Conservation (phyloP, 2,888 invertebrate genomes). For the Chydorus sphaericus region DNA sequence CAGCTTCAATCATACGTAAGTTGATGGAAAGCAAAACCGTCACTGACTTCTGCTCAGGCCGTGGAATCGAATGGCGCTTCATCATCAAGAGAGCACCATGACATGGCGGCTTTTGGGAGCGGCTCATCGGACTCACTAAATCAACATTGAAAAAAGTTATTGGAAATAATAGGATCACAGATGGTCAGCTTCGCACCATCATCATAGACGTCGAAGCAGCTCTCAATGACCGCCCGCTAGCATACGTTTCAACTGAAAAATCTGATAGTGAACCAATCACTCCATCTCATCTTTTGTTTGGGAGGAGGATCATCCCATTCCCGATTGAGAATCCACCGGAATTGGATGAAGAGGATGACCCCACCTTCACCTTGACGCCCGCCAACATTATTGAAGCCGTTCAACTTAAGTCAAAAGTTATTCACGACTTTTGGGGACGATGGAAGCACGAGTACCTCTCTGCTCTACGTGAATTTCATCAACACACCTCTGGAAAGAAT, state of each 20-base stretch:
- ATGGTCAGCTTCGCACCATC: neutral
- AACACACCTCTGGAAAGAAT: neutral
- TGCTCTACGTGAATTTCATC: slow-evolving; percentile 6
- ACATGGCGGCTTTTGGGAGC: slow-evolving; percentile 9
- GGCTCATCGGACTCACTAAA: slow-evolving; percentile 1
- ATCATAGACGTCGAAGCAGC: slow-evolving; percentile 7
- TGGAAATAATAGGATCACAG: neutral
- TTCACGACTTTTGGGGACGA: neutral
- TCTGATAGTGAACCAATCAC: neutral
- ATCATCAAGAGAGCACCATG: slow-evolving; percentile 7
- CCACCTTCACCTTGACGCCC: neutral
- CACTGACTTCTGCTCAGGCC: neutral
- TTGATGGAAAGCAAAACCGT: neutral
- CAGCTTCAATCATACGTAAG: neutral
- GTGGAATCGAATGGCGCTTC: neutral
- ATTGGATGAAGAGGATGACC: neutral
- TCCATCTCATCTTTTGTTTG: slow-evolving; percentile 9
- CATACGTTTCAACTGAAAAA: neutral
- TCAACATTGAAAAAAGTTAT: neutral
- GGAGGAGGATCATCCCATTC: neutral
- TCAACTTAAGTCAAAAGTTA: neutral
- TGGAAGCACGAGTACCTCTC: neutral
- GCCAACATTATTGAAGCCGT: neutral
- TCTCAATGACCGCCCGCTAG: slow-evolving; percentile 6
- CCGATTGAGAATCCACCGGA: neutral